Conservation (phyloP, 2,797 vertebrate genomes). For the Nyctibius grandis region DNA sequence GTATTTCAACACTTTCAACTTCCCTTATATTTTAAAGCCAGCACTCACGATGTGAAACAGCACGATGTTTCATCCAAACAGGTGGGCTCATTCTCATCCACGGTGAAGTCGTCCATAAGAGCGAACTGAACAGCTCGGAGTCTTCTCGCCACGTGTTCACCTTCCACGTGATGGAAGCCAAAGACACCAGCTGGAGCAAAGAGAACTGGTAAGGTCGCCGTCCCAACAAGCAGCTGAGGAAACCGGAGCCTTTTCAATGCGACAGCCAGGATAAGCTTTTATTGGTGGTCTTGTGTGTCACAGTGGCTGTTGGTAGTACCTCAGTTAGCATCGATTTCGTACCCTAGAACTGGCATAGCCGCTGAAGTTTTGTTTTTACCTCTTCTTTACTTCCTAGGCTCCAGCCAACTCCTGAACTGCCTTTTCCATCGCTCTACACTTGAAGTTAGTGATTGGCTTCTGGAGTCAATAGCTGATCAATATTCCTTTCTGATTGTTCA, state of each 20-base stretch:
- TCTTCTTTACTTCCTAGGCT: conserved; percentile 76
- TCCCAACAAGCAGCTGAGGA: background rate
- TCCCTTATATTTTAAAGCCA: background rate
- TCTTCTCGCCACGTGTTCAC: conserved; percentile 87
- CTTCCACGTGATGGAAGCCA: conserved; percentile 92
- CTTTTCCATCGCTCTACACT: conserved; percentile 85
- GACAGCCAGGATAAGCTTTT: background rate
- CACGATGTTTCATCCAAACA: conserved; percentile 48
- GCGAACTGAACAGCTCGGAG: conserved; percentile 82
- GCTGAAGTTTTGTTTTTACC: background rate
- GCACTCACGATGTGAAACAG: background rate
- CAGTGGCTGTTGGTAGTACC: background rate
- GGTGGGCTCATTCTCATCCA: conserved; percentile 90
- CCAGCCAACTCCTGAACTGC: conserved; percentile 87
- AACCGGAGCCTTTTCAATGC: rapidly evolving
- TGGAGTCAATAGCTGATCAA: background rate
- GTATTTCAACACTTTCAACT: background rate
- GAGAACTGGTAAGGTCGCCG: conserved; percentile 87
- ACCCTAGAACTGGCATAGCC: background rate
- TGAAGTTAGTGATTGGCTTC: background rate
- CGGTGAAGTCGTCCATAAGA: conserved; percentile 91
- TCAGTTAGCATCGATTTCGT: background rate
- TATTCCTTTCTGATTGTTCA: background rate
- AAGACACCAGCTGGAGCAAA: conserved; percentile 84
- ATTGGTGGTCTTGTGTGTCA: background rate